A percentile compares a stretch with the other conserved stretches of the same genome.
phyloP scores from a whole-genome alignment of 2,888 invertebrate species.

The Dynastes hyllus region DNA sequence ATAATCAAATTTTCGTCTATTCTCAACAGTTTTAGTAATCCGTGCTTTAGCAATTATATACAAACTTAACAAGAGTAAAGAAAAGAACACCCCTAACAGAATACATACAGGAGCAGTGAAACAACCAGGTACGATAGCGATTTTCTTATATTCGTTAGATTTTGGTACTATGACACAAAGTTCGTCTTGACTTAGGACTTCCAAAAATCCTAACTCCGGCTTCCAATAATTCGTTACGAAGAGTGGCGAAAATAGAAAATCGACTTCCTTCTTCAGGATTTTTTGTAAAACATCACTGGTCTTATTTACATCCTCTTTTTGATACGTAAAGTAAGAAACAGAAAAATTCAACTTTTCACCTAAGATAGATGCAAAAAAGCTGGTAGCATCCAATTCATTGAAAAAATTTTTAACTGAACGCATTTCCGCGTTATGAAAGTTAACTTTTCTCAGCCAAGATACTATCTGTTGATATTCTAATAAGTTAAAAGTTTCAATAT shows the following conservation, averaged over 20 bases:
- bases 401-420: conserved; percentile 17
- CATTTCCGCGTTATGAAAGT: neutral
- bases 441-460: neutral
- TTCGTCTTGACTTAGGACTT: conserved; percentile 67
- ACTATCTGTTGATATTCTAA: neutral
- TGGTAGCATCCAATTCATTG: neutral
- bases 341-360: conserved; percentile 14
- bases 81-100: conserved; percentile 61
- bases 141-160: conserved; percentile 68
- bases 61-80: conserved; percentile 44
- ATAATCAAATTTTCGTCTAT: conserved; percentile 33
- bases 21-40: neutral
- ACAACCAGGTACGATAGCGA: conserved; percentile 68
- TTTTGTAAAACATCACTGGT: conserved; percentile 68
- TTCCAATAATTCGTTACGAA: conserved; percentile 71
- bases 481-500: neutral
- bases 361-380: neutral
- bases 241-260: conserved; percentile 68
- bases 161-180: conserved; percentile 70
- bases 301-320: conserved; percentile 56
- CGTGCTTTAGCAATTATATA: conserved; percentile 50
- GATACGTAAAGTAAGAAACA: neutral
- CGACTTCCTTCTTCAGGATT: conserved; percentile 65
- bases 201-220: conserved; percentile 66
- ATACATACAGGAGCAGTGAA: conserved; percentile 67